These are phyloP conservation scores for Neodiprion pinetum DNA, from an alignment of 1,140 invertebrate genomes.

Conservation along the genomic window DNA sequence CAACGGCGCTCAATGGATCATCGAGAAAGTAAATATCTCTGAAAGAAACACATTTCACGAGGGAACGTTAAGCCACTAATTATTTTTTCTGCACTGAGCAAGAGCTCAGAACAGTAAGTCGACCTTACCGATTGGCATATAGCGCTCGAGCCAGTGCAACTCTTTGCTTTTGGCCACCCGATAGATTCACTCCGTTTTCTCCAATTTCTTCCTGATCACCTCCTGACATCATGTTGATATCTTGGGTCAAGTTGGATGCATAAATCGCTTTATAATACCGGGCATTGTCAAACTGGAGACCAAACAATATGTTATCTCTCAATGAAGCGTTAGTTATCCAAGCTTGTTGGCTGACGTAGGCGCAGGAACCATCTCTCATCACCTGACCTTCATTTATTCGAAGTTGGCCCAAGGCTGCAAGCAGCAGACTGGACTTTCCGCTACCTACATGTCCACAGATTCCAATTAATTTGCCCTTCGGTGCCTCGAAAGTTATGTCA, in stretches of 20 bases:
- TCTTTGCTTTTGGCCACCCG: constrained; percentile 71
- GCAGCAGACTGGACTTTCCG: constrained; percentile 74
- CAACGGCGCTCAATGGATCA: constrained; percentile 73
- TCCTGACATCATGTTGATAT: constrained; percentile 64
- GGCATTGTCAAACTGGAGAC: constrained; percentile 60
- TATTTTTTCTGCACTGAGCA: neutral
- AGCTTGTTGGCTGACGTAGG: constrained; percentile 74
- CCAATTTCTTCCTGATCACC: constrained; percentile 73
- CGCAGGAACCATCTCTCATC: constrained; percentile 65
- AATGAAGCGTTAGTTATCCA: constrained; percentile 74
- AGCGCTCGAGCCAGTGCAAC: constrained; percentile 67
- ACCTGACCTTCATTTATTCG: constrained; percentile 61
- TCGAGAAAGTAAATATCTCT: constrained; percentile 77
- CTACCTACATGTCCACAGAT: constrained; percentile 73
- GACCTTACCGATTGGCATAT: constrained; percentile 61
- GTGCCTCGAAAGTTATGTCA: constrained; percentile 47
- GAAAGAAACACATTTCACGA: neutral
- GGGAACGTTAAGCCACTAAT: too few species aligned
- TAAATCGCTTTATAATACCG: constrained; percentile 62
- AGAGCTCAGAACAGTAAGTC: neutral
- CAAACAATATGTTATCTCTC: constrained; percentile 75
- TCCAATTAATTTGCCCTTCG: constrained; percentile 68
- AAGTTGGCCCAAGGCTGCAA: constrained; percentile 70
- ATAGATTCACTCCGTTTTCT: constrained; percentile 68
- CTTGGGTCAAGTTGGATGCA: constrained; percentile 65